phyloP scores from a whole-genome alignment of 2,113 vertebrate species.

The Cynocephalus volans region DNA sequence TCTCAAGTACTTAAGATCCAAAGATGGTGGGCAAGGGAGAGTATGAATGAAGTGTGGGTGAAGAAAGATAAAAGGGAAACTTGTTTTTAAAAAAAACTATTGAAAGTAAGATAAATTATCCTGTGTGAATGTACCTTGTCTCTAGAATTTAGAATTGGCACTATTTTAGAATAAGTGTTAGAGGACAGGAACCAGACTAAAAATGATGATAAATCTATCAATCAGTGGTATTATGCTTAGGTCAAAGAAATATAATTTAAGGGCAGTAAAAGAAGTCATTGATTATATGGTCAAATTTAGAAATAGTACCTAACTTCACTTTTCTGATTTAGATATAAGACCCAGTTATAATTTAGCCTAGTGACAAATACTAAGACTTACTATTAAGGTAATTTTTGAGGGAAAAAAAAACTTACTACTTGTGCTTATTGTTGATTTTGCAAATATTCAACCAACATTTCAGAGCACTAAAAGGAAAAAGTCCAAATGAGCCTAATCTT shows the following conservation, averaged over 20 bases:
- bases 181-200: constrained; percentile 65
- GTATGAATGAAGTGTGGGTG: constrained; percentile 56
- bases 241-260: constrained; percentile 63
- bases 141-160: constrained; percentile 70
- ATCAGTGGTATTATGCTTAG: constrained; percentile 59
- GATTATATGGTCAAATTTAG: constrained; percentile 72
- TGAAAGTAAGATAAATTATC: constrained; percentile 67
- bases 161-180: constrained; percentile 75
- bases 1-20: constrained; percentile 69
- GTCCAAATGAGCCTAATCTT: constrained; percentile 75
- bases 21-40: constrained; percentile 46
- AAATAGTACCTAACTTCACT: constrained; percentile 72
- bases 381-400: constrained; percentile 65
- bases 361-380: constrained; percentile 70
- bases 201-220: constrained; percentile 62
- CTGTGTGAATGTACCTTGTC: constrained; percentile 48
- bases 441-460: constrained; percentile 81
- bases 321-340: constrained; percentile 76
- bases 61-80: constrained; percentile 66
- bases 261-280: constrained; percentile 54
- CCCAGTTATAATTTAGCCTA: constrained; percentile 79
- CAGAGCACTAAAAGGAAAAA: constrained; percentile 81
- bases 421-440: constrained; percentile 81
- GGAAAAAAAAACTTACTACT: constrained; percentile 67
- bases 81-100: constrained; percentile 38